phyloP scores from a whole-genome alignment of 2,113 vertebrate genomes.

The Pomatostomus ruficeps region DNA sequence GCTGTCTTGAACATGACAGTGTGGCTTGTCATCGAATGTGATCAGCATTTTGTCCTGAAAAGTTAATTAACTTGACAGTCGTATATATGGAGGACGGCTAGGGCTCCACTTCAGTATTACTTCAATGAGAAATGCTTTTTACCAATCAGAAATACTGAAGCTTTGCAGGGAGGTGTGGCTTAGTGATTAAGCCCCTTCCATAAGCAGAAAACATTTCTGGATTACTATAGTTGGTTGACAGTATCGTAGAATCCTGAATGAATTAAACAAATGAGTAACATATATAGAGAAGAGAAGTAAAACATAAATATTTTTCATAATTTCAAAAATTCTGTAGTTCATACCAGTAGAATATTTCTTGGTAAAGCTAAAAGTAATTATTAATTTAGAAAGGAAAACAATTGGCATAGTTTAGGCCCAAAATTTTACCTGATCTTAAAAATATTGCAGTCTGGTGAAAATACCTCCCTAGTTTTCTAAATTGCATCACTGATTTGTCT shows the following conservation, averaged over 20 bases:
- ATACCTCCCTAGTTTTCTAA: neutral
- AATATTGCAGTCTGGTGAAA: neutral
- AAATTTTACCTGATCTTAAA: slow-evolving; percentile 9
- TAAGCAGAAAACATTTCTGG: slow-evolving; percentile 62
- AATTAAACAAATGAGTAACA: slow-evolving; percentile 71
- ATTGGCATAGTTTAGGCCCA: slow-evolving; percentile 32
- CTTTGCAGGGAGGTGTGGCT: slow-evolving; percentile 63
- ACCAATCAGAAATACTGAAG: slow-evolving; percentile 69
- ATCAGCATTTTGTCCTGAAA: slow-evolving; percentile 56
- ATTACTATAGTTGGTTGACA: slow-evolving; percentile 56
- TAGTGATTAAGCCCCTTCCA: slow-evolving; percentile 70
- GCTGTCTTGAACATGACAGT: slow-evolving; percentile 70
- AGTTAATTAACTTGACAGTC: slow-evolving; percentile 66
- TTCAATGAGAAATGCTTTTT: slow-evolving; percentile 67
- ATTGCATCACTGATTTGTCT: neutral
- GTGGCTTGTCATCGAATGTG: slow-evolving; percentile 25
- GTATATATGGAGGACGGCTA: slow-evolving; percentile 38
- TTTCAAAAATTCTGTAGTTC: slow-evolving; percentile 57
- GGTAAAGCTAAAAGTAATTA: slow-evolving; percentile 57
- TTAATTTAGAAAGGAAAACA: slow-evolving; percentile 50
- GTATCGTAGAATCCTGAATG: slow-evolving; percentile 63
- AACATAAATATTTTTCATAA: slow-evolving; percentile 40
- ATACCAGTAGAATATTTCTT: slow-evolving; percentile 59
- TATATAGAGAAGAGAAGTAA: slow-evolving; percentile 65
- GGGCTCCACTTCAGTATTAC: slow-evolving; percentile 75